Percentiles rank a stretch among this genome's conserved stretches.
Evolutionary conservation across 2,888 invertebrate species (phyloP).

Genomic region (Eucera pruinosa): DNA sequence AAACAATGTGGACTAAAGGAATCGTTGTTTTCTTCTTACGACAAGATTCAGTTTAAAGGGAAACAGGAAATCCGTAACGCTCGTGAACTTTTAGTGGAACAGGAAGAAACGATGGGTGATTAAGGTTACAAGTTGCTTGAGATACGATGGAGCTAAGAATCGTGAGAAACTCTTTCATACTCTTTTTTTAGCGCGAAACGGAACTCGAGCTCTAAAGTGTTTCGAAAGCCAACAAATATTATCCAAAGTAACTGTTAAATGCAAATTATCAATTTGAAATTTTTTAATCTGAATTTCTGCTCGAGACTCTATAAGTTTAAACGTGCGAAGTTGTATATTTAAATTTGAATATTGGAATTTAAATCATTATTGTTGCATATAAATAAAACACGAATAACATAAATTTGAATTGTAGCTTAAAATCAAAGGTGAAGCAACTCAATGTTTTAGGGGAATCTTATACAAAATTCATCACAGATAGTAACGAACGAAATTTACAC

Average conservation of each 20-base stretch:
- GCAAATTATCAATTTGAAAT: no score
- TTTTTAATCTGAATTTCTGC: no score
- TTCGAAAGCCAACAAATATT: not conserved
- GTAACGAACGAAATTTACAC: no score
- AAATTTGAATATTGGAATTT: no score
- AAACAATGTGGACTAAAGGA: not conserved
- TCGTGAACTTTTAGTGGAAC: slow-evolving; percentile 36
- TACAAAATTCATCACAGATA: no score
- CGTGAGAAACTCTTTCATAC: slow-evolving; percentile 5
- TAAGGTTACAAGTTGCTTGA: slow-evolving; percentile 38
- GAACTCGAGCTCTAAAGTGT: not conserved
- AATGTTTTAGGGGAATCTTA: no score
- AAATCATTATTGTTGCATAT: no score
- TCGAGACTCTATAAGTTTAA: no score
- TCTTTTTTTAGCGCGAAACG: not conserved
- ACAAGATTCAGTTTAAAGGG: slow-evolving; percentile 13
- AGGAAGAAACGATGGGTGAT: slow-evolving; percentile 32
- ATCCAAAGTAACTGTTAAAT: no score
- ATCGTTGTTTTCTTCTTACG: slow-evolving; percentile 17
- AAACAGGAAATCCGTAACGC: slow-evolving; percentile 31
- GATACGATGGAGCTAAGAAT: slow-evolving; percentile 16
- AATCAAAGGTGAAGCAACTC: no score
- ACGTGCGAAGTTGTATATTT: no score
- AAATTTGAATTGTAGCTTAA: not conserved
- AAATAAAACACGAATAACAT: no score